Evolutionary conservation across 2,113 vertebrate species (phyloP).

Genomic region (Falco punctatus): DNA sequence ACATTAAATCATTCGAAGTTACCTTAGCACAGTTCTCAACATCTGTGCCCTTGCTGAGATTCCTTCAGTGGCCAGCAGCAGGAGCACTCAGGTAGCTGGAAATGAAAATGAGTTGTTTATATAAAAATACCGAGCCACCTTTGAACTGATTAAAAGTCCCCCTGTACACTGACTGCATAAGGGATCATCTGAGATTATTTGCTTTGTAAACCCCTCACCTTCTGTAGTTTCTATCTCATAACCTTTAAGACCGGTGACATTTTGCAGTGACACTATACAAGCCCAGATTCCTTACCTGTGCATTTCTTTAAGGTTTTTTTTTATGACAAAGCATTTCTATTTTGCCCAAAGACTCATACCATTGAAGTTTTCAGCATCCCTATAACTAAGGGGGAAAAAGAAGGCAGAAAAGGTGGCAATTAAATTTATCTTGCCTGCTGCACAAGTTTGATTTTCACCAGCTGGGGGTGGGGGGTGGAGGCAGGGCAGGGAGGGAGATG

Average conservation of each 20-base stretch:
- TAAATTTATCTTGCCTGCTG: not conserved
- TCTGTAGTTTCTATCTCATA: not conserved
- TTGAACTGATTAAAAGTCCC: not conserved
- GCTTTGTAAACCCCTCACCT: not conserved
- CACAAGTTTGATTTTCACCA: not conserved
- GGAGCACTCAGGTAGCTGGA: not conserved
- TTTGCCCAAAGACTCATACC: not conserved
- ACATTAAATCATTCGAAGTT: constrained; percentile 39
- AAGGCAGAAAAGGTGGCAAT: not conserved
- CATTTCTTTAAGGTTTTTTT: not conserved
- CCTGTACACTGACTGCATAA: not conserved
- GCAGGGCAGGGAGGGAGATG: not conserved
- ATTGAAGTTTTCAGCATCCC: not conserved
- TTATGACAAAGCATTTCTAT: not conserved
- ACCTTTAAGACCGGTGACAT: not conserved
- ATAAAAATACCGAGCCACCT: not conserved
- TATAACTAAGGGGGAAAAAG: not conserved
- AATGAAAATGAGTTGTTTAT: not conserved
- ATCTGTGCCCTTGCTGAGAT: constrained; percentile 1
- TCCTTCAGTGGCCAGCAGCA: constrained; percentile 42
- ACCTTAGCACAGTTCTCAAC: not conserved
- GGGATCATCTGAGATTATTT: not conserved
- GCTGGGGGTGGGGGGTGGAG: accelerated
- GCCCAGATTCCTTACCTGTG: not conserved
- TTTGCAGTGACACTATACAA: constrained; percentile 2